These are phyloP conservation scores for Sitobion miscanthi DNA, from an alignment of 1,140 invertebrate species.

Conservation along the genomic window DNA sequence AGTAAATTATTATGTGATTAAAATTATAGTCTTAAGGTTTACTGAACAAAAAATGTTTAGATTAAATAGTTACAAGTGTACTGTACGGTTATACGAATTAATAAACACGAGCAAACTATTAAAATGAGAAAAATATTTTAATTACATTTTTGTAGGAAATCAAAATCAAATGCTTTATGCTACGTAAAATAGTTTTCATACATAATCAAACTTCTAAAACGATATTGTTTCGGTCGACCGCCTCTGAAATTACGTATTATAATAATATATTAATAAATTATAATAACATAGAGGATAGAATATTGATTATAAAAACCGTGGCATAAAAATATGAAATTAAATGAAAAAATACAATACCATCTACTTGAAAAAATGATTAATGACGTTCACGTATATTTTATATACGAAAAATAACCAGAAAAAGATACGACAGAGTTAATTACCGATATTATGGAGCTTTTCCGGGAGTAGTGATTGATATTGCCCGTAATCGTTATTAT, in stretches of 20 bases:
- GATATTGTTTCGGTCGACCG: neutral
- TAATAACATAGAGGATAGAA: neutral
- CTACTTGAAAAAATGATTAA: neutral
- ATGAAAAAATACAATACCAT: neutral
- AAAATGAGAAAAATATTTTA: neutral
- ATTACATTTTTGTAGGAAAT: neutral
- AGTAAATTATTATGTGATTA: too few species aligned
- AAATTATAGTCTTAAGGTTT: too few species aligned
- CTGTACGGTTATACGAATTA: neutral
- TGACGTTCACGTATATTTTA: neutral
- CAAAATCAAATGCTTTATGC: neutral
- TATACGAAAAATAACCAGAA: neutral
- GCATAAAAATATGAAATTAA: neutral
- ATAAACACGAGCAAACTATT: too few species aligned
- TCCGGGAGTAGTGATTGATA: neutral
- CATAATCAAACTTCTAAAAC: neutral
- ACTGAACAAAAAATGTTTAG: too few species aligned
- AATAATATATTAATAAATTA: neutral
- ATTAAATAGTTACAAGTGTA: too few species aligned
- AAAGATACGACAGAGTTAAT: neutral
- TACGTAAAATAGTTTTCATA: neutral
- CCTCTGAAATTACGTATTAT: neutral
- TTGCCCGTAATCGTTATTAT: neutral
- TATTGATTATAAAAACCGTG: neutral
- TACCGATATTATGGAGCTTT: neutral